Evolutionary conservation across 2,113 vertebrate genomes (phyloP), one percentile per base, ranked within the genome.

Genomic region (Ageneiosus marmoratus): DNA sequence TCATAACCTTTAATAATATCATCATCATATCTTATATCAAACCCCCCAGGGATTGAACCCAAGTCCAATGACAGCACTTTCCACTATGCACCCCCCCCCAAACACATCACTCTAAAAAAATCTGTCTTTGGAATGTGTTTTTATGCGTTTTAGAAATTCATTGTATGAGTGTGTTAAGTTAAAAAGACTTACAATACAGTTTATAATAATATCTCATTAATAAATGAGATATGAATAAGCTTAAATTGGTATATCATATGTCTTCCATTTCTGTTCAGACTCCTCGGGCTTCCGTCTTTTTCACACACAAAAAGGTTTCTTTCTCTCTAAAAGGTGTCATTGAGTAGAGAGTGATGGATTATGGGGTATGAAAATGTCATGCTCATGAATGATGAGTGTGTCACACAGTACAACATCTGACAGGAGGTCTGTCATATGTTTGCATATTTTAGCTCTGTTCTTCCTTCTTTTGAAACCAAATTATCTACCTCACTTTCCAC

Each of bases 311-410:
- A 37, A 67, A 67, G 16, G 1, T 7, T 29, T n/a, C 55, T 73
- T 27, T 5, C 27, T 18, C 48, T 32, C 20, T 24, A 3, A 16
- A 32, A 32, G 18, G 37, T 72, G 63, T 34, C 63, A 79, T 32
- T 46, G 65, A 77, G 24, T 50, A 77, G 46, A 76, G 48, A 44
- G 46, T 84, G 83, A 84, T 87, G 83, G 77, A 84, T 77, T 79
- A 81, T 50, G 60, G 56, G 63, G 77, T 50, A 67, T 73, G 56
- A 78, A 81, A 81, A 85, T 86, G 86, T 85, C 81, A 84, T n/a
- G 22, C 67, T 32, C 80, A 29, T 48, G 41, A 51, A 58, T n/a
- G 41, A 75, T 51, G 53, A 58, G 67, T 2, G 46, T 58, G 48
- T 70, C 74, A 74, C 65, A 78, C 46, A 65, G 6, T 12, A 2